A percentile compares a stretch with the other conserved stretches of the same genome.
Conservation (phyloP, 2,888 invertebrate genomes). For the Piscicola geometra region DNA sequence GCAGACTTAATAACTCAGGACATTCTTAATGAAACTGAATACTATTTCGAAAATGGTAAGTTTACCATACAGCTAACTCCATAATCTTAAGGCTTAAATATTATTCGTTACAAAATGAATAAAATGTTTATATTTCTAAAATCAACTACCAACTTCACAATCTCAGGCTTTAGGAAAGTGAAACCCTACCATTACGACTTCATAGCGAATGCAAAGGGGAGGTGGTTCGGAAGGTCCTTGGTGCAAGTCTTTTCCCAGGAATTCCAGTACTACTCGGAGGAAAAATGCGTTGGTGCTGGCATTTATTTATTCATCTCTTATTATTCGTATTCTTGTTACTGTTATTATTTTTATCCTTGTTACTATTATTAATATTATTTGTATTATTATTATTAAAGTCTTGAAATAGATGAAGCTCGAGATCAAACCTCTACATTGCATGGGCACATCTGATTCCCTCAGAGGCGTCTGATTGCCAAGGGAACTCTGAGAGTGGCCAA, state of each 20-base stretch:
- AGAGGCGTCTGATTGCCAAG: background rate
- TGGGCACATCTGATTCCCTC: background rate
- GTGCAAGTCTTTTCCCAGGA: constrained; percentile 86
- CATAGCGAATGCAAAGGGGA: constrained; percentile 88
- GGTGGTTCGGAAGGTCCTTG: constrained; percentile 84
- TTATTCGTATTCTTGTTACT: no score
- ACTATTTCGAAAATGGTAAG: constrained; percentile 43
- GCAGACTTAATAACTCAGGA: constrained; percentile 20
- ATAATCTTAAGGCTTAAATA: background rate
- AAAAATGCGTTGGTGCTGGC: constrained; percentile 55
- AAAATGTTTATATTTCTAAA: background rate
- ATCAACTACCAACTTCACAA: constrained; percentile 43
- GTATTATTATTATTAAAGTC: no score
- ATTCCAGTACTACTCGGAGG: constrained; percentile 66
- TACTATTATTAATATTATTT: no score
- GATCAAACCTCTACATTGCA: background rate
- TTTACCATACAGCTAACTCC: no score
- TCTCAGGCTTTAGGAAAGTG: constrained; percentile 88
- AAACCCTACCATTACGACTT: constrained; percentile 95
- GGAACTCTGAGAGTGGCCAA: background rate
- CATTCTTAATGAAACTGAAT: constrained; percentile 38
- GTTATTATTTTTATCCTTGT: background rate
- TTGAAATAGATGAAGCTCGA: no score
- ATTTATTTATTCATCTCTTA: no score
- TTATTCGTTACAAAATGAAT: background rate